Evolutionary conservation across 2,888 invertebrate genomes (phyloP).

Genomic region (Cephus runcator): DNA sequence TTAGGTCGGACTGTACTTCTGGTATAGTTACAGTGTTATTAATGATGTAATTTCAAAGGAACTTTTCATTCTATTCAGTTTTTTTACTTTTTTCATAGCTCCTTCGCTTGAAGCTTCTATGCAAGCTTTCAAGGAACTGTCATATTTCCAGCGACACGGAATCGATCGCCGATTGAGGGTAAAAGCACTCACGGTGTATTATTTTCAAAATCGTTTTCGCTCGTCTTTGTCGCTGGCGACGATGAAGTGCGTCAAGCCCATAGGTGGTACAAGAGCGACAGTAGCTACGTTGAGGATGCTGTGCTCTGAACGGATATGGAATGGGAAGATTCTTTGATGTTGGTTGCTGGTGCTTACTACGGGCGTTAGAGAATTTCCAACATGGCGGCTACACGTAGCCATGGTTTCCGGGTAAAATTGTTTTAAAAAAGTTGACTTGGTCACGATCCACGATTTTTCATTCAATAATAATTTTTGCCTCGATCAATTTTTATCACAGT

Average conservation of each 20-base stretch:
- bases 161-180: background rate
- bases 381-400: conserved; percentile 30
- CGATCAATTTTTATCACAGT: background rate
- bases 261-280: background rate
- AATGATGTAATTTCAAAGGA: background rate
- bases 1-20: background rate
- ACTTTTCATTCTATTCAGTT: background rate
- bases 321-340: conserved; percentile 48
- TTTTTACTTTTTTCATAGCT: background rate
- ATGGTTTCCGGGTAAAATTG: conserved; percentile 35
- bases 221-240: conserved; percentile 13
- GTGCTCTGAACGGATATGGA: background rate
- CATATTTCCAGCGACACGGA: background rate
- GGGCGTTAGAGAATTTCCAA: conserved; percentile 41
- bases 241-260: background rate
- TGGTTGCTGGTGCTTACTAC: conserved; percentile 37
- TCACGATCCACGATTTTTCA: background rate
- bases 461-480: background rate
- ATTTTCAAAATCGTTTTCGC: conserved; percentile 9
- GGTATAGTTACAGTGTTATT: background rate
- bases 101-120: background rate
- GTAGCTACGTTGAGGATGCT: background rate
- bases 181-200: conserved; percentile 1
- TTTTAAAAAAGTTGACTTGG: background rate
- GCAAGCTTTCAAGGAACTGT: background rate